These are phyloP conservation scores for Pachyramphus minor DNA, from an alignment of 2,113 vertebrate species.

Conservation along the genomic window DNA sequence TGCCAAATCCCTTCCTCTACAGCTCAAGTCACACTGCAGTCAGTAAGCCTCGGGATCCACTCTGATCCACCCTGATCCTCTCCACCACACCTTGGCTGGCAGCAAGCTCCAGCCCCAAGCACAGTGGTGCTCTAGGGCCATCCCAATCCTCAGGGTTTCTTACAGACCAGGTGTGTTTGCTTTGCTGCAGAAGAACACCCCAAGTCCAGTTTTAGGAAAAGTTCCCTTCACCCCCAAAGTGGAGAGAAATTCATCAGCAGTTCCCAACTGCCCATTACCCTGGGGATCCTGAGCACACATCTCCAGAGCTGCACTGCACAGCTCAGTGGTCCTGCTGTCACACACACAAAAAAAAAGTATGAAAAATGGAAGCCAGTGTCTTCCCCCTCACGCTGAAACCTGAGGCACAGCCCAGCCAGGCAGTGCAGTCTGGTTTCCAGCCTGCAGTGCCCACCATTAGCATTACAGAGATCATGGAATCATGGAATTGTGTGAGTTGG, in stretches of 20 bases:
- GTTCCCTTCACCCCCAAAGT: neutral
- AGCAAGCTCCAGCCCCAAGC: neutral
- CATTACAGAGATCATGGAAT: neutral
- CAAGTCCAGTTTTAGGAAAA: neutral
- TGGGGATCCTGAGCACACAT: fast-evolving
- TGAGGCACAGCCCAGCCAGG: neutral
- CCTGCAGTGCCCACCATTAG: neutral
- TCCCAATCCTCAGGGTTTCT: neutral
- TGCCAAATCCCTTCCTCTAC: neutral
- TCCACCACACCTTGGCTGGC: neutral
- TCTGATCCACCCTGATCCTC: neutral
- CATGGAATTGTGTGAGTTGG: neutral
- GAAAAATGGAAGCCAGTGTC: neutral
- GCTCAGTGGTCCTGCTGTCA: neutral
- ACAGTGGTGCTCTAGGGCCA: fast-evolving
- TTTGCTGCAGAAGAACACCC: neutral
- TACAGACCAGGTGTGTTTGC: neutral
- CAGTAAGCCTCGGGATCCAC: neutral
- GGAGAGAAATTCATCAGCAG: neutral
- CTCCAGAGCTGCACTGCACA: neutral
- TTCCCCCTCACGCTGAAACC: neutral
- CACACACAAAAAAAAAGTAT: neutral
- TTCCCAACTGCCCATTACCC: fast-evolving
- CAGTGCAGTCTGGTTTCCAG: neutral
- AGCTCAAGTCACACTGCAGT: neutral